These are phyloP conservation scores for Stenchaetothrips biformis DNA, from an alignment of 2,888 invertebrate species.

Conservation along the genomic window DNA sequence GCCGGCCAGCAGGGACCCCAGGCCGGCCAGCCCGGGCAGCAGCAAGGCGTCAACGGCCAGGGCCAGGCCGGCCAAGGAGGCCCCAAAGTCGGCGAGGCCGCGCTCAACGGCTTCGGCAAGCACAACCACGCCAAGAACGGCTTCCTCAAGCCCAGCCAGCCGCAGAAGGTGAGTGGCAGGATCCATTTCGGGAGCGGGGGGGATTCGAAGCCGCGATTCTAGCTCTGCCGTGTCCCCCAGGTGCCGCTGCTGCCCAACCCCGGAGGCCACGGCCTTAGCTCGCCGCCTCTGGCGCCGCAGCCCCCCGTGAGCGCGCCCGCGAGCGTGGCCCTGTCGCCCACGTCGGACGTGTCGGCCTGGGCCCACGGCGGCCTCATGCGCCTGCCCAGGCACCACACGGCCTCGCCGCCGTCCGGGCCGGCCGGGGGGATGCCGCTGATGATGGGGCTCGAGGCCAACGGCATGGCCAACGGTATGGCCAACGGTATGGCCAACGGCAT, in stretches of 20 bases:
- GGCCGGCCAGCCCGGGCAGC: constrained; percentile 18
- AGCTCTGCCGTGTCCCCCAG: constrained; percentile 35
- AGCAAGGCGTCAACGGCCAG: constrained; percentile 28
- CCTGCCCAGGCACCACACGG: neutral
- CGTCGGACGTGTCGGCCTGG: constrained; percentile 6
- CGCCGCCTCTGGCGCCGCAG: neutral
- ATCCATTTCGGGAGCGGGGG: too few species aligned
- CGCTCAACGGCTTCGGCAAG: constrained; percentile 27
- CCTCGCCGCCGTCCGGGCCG: constrained; percentile 10
- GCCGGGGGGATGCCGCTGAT: neutral
- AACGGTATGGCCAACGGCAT: too few species aligned
- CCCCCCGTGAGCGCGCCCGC: neutral
- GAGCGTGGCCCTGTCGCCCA: constrained; percentile 14
- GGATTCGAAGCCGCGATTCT: neutral
- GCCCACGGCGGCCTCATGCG: neutral
- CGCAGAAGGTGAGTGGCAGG: constrained; percentile 26
- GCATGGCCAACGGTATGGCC: neutral
- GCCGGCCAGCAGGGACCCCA: constrained; percentile 17
- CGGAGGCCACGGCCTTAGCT: constrained; percentile 26
- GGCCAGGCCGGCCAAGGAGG: constrained; percentile 22
- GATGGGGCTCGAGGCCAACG: neutral
- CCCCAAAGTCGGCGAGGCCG: constrained; percentile 19
- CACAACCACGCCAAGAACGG: constrained; percentile 27
- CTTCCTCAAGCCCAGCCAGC: constrained; percentile 31
- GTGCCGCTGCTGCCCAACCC: constrained; percentile 43